Evolutionary conservation across 2,797 vertebrate genomes (phyloP).

Genomic region (Monodelphis domestica): DNA sequence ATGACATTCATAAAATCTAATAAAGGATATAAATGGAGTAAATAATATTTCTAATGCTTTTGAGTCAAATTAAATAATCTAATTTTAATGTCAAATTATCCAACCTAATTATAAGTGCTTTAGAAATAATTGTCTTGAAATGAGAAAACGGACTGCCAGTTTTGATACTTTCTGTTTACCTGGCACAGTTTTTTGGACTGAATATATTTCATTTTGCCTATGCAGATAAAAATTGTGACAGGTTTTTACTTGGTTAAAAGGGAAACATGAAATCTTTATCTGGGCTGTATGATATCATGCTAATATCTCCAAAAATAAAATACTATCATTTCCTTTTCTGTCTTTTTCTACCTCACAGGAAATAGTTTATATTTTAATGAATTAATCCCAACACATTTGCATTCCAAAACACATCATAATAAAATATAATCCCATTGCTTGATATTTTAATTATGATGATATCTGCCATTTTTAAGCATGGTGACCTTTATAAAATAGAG

Average conservation of each 20-base stretch:
- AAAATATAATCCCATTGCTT: not conserved
- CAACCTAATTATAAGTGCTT: not conserved
- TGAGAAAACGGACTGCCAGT: not conserved
- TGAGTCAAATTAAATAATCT: constrained; percentile 49
- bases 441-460: not conserved
- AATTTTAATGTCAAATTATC: constrained; percentile 17
- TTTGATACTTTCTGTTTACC: not conserved
- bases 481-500: not conserved
- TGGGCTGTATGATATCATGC: not conserved
- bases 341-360: constrained; percentile 20
- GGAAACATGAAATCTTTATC: not conserved
- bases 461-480: not conserved
- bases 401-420: not conserved
- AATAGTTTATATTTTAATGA: constrained; percentile 20
- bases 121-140: not conserved
- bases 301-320: constrained; percentile 13
- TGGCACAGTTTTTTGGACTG: not conserved
- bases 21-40: constrained; percentile 6
- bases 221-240: not conserved
- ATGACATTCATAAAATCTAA: constrained; percentile 13
- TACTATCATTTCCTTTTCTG: not conserved
- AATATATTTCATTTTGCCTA: constrained; percentile 9
- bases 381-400: constrained; percentile 1
- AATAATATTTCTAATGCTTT: not conserved
- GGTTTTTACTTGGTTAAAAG: not conserved